Conservation (phyloP, 2,113 vertebrate species). For the Dasyurus viverrinus region DNA sequence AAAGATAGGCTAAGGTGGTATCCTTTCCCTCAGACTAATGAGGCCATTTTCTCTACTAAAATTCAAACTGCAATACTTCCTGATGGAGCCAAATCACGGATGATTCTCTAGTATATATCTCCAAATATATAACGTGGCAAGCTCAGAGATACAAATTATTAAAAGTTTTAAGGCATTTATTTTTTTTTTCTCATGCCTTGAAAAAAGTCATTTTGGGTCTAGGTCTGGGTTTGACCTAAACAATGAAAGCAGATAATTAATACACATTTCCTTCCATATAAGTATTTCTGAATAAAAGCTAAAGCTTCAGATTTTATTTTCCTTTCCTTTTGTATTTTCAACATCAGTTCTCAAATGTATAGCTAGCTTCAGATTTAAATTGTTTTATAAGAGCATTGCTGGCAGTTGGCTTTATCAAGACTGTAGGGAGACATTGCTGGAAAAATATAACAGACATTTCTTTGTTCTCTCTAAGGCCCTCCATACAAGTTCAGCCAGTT, state of each 20-base stretch:
- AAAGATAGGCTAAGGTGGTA: not conserved
- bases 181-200: not conserved
- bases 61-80: not conserved
- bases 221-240: slow-evolving; percentile 16
- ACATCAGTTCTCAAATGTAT: slow-evolving; percentile 30
- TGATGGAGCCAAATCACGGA: not conserved
- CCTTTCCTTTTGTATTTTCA: slow-evolving; percentile 39
- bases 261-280: slow-evolving; percentile 45
- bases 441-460: slow-evolving; percentile 31
- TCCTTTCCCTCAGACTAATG: too few species aligned
- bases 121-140: not conserved
- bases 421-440: slow-evolving; percentile 15
- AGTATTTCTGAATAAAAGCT: slow-evolving; percentile 47
- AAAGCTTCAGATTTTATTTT: slow-evolving; percentile 22
- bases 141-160: not conserved
- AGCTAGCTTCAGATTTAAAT: slow-evolving; percentile 60
- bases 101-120: not conserved
- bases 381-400: slow-evolving; percentile 54
- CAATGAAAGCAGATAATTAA: not conserved
- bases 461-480: slow-evolving; percentile 66
- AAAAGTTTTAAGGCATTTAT: not conserved
- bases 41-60: not conserved
- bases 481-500: slow-evolving; percentile 63
- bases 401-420: slow-evolving; percentile 44
- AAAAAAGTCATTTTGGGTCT: slow-evolving; percentile 64